Evolutionary conservation across 2,888 invertebrate species (phyloP).

Genomic region (Pristionchus exspectatus): DNA sequence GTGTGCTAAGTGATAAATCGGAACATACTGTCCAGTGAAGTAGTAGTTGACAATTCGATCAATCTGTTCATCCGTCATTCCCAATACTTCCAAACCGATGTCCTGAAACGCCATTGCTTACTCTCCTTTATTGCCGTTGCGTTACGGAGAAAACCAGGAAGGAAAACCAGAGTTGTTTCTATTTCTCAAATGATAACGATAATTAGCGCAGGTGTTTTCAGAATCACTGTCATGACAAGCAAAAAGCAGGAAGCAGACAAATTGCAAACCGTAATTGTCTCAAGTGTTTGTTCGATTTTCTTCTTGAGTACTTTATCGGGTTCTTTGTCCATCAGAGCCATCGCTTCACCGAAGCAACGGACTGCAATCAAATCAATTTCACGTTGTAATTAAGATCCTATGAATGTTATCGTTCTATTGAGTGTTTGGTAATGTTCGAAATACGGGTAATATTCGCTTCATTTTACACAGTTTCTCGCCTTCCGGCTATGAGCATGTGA

Average conservation of each 20-base stretch:
- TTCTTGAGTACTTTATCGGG: conserved; percentile 39
- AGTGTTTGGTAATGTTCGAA: background rate
- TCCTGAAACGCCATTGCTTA: background rate
- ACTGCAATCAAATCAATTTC: background rate
- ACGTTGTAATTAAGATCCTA: background rate
- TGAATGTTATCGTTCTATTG: no score
- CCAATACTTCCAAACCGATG: background rate
- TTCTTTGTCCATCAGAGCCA: background rate
- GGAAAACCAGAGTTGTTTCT: no score
- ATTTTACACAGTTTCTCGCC: no score
- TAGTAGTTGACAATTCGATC: conserved; percentile 25
- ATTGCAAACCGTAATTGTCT: conserved; percentile 21
- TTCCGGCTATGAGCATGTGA: no score
- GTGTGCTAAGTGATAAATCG: background rate
- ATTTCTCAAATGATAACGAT: no score
- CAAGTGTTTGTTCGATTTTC: conserved; percentile 33
- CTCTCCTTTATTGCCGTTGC: no score
- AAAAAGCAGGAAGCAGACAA: background rate
- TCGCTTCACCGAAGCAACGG: background rate
- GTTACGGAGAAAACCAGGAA: no score
- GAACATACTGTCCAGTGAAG: conserved; percentile 36
- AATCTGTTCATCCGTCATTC: conserved; percentile 20
- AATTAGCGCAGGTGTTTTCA: no score
- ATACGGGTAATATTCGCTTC: background rate
- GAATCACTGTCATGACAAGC: no score